Evolutionary conservation across 2,888 invertebrate species (phyloP).

Genomic region (Lacanobia wlatinum): DNA sequence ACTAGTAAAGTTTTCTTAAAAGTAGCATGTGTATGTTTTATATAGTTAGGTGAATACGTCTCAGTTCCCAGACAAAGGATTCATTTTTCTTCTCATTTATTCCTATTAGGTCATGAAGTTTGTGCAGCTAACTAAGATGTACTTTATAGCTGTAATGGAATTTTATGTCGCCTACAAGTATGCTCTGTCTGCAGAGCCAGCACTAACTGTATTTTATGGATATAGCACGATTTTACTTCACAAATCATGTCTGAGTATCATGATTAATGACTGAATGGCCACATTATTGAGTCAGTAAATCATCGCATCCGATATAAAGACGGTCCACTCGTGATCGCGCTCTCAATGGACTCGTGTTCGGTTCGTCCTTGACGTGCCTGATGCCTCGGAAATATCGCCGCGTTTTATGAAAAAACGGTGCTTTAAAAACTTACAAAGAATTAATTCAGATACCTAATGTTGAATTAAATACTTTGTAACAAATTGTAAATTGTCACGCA

Average conservation of each 20-base stretch:
- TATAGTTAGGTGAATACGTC: slow-evolving; percentile 45
- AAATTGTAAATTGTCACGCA: slow-evolving; percentile 64
- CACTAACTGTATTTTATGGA: slow-evolving; percentile 55
- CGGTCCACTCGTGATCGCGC: slow-evolving; percentile 65
- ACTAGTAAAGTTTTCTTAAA: slow-evolving; percentile 71
- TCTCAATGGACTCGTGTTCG: slow-evolving; percentile 69
- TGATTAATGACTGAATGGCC: slow-evolving; percentile 67
- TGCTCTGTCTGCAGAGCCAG: slow-evolving; percentile 26
- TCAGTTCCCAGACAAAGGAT: slow-evolving; percentile 43
- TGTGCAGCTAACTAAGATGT: slow-evolving; percentile 39
- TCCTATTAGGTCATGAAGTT: slow-evolving; percentile 59
- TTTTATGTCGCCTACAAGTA: slow-evolving; percentile 52
- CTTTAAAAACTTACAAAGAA: slow-evolving; percentile 55
- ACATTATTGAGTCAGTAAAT: slow-evolving; percentile 46
- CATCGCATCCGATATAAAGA: slow-evolving; percentile 44
- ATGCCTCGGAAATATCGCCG: slow-evolving; percentile 60
- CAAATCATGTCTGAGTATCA: slow-evolving; percentile 42
- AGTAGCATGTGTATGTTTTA: slow-evolving; percentile 59
- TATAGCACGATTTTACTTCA: slow-evolving; percentile 51
- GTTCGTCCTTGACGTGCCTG: slow-evolving; percentile 72
- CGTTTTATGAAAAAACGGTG: slow-evolving; percentile 54
- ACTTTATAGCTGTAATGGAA: slow-evolving; percentile 49
- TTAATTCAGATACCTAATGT: slow-evolving; percentile 49
- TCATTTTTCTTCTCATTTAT: slow-evolving; percentile 57
- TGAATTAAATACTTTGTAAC: slow-evolving; percentile 56